phyloP scores from a whole-genome alignment of 2,888 invertebrate species.

The Calameuta idolon region DNA sequence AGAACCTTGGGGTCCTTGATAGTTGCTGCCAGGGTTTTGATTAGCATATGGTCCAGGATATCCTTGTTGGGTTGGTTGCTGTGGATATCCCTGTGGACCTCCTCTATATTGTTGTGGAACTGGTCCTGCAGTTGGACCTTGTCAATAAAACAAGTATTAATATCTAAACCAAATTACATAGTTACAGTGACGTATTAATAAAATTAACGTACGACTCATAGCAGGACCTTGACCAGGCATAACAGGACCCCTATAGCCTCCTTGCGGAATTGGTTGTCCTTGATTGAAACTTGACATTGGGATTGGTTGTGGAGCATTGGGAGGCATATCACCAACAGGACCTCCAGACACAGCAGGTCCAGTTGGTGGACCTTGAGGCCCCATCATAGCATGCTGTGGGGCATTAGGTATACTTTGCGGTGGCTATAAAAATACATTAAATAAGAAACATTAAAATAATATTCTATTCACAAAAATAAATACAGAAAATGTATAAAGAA shows the following conservation, averaged over 20 bases:
- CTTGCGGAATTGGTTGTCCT: conserved; percentile 64
- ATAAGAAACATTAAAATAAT: conserved; percentile 8
- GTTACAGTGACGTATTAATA: background rate
- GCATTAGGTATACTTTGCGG: conserved; percentile 70
- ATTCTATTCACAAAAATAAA: background rate
- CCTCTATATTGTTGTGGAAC: conserved; percentile 71
- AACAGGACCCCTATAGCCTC: conserved; percentile 71
- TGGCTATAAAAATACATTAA: conserved; percentile 64
- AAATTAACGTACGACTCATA: conserved; percentile 58
- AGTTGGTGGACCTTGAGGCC: conserved; percentile 64
- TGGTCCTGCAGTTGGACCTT: conserved; percentile 69
- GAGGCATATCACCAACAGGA: conserved; percentile 62
- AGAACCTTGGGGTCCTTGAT: conserved; percentile 73
- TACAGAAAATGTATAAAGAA: background rate
- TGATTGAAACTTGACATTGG: conserved; percentile 63
- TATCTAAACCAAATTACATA: background rate
- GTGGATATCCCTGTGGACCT: conserved; percentile 74
- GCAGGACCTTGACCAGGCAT: conserved; percentile 70
- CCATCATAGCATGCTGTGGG: conserved; percentile 65
- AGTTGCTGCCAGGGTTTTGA: conserved; percentile 72
- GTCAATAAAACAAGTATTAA: background rate
- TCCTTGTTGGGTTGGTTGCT: conserved; percentile 76
- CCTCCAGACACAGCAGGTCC: conserved; percentile 60
- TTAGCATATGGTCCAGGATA: conserved; percentile 71
- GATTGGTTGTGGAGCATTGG: conserved; percentile 60